Percentiles rank a stretch among this genome's conserved stretches.
phyloP scores from a whole-genome alignment of 2,888 invertebrate species.

The Keiferia lycopersicella region DNA sequence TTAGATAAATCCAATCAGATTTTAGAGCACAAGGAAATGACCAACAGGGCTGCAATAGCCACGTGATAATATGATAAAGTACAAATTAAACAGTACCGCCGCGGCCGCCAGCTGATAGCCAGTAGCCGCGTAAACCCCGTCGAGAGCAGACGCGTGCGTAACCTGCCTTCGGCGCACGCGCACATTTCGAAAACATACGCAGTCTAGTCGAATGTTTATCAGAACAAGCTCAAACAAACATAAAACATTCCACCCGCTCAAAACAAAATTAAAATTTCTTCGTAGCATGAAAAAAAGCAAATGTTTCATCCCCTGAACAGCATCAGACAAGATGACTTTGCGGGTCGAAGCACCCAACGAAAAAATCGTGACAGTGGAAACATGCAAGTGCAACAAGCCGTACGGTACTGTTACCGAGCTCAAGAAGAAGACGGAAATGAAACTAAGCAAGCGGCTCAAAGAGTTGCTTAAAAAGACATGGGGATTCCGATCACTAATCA shows the following conservation, averaged over 20 bases:
- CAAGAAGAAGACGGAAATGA: constrained; percentile 59
- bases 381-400: constrained; percentile 65
- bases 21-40: constrained; percentile 40
- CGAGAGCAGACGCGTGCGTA: constrained; percentile 58
- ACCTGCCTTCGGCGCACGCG: constrained; percentile 35
- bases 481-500: constrained; percentile 71
- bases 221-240: constrained; percentile 28
- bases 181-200: constrained; percentile 37
- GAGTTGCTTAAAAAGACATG: constrained; percentile 66
- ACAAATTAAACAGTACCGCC: constrained; percentile 72
- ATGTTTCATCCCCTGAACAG: constrained; percentile 60
- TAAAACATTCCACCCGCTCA: constrained; percentile 27
- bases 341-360: constrained; percentile 76
- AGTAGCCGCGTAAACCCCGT: constrained; percentile 59
- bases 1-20: constrained; percentile 40
- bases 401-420: constrained; percentile 50
- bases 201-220: constrained; percentile 22
- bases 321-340: constrained; percentile 69
- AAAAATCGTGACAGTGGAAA: constrained; percentile 65
- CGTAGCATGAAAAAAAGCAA: constrained; percentile 52
- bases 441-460: constrained; percentile 63
- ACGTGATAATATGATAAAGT: constrained; percentile 73
- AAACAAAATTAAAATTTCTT: constrained; percentile 31
- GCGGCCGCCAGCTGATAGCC: constrained; percentile 64
- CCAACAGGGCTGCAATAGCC: constrained; percentile 45